Conservation (phyloP, 2,113 vertebrate genomes). For the Aspidoscelis tigris region DNA sequence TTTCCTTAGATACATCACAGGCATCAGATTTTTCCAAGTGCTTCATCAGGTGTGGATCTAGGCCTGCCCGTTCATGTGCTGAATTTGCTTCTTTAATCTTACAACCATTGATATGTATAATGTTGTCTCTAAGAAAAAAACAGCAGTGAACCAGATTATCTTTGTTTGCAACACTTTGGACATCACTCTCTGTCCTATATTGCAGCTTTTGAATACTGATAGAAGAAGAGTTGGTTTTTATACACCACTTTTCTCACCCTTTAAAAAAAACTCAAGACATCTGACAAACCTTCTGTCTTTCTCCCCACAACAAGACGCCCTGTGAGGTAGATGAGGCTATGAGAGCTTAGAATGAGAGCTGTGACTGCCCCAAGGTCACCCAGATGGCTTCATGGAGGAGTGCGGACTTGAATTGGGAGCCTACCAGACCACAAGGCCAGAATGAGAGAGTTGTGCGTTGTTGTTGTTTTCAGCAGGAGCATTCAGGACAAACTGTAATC, state of each 20-base stretch:
- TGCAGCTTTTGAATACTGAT: neutral
- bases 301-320: too few relatives aligned
- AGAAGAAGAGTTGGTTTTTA: too few relatives aligned
- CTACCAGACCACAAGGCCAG: neutral
- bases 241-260: too few relatives aligned
- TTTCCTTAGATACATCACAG: neutral
- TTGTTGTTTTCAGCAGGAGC: neutral
- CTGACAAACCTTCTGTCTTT: too few relatives aligned
- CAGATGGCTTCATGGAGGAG: too few relatives aligned
- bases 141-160: neutral
- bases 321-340: too few relatives aligned
- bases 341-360: too few relatives aligned
- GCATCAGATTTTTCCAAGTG: constrained; percentile 6
- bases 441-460: neutral
- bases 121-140: neutral
- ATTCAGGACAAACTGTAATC: neutral
- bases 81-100: neutral
- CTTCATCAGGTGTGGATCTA: neutral
- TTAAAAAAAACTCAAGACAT: too few relatives aligned
- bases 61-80: neutral
- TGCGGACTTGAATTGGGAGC: too few relatives aligned
- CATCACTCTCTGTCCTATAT: too few relatives aligned
- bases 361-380: too few relatives aligned
- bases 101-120: neutral
- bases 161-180: neutral